These are phyloP conservation scores for Trichopria drosophilae DNA, from an alignment of 2,888 invertebrate species.

Conservation along the genomic window DNA sequence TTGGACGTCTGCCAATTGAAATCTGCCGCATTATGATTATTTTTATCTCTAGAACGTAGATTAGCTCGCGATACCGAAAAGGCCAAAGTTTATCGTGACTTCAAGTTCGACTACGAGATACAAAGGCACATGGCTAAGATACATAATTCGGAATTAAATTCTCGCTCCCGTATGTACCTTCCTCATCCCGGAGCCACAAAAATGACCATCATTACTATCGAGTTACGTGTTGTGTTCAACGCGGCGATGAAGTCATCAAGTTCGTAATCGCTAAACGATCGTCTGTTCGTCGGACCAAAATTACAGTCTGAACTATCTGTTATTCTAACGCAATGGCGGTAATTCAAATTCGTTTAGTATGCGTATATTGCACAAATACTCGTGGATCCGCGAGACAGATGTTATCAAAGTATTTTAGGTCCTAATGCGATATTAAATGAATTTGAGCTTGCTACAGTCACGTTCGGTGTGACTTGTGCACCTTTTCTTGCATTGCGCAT, in stretches of 20 bases:
- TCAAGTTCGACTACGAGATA: neutral
- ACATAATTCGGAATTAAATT: too few species aligned
- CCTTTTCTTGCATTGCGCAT: too few species aligned
- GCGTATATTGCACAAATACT: neutral
- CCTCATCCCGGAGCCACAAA: too few species aligned
- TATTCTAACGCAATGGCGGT: neutral
- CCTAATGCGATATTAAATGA: too few species aligned
- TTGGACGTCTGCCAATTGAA: neutral
- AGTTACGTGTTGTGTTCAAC: too few species aligned
- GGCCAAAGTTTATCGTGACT: neutral
- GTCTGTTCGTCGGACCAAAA: neutral
- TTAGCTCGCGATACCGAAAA: neutral
- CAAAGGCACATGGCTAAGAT: slow-evolving; percentile 7
- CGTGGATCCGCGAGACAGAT: neutral
- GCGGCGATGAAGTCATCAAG: neutral
- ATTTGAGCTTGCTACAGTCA: too few species aligned
- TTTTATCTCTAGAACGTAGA: neutral
- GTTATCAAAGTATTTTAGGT: neutral
- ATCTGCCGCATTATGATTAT: neutral
- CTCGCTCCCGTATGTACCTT: too few species aligned
- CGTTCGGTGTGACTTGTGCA: too few species aligned
- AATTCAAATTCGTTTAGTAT: neutral
- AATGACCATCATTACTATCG: too few species aligned
- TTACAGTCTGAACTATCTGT: neutral
- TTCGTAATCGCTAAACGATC: neutral